phyloP scores from a whole-genome alignment of 1,140 invertebrate species.

The Drosophila mauritiana region DNA sequence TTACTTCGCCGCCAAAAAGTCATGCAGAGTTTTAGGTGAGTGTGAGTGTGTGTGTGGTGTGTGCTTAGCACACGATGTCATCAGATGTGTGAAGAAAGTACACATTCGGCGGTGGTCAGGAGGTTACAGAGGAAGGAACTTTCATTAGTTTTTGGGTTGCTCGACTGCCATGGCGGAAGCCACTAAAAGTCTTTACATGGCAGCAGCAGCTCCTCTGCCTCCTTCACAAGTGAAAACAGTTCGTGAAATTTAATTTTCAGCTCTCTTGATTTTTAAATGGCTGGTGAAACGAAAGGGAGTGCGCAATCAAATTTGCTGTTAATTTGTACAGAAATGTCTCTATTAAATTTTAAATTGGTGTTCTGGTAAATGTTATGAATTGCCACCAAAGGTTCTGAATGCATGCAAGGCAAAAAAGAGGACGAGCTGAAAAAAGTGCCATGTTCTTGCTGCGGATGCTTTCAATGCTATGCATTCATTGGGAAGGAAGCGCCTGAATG shows the following conservation, averaged over 20 bases:
- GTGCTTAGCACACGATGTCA: constrained; percentile 47
- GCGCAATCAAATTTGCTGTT: constrained; percentile 50
- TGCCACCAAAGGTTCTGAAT: constrained; percentile 35
- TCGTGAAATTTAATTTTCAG: constrained; percentile 75
- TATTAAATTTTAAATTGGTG: constrained; percentile 64
- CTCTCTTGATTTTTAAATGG: constrained; percentile 70
- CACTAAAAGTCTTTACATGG: constrained; percentile 65
- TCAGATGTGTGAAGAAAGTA: constrained; percentile 15
- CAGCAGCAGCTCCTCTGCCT: constrained; percentile 13
- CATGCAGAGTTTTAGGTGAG: constrained; percentile 39
- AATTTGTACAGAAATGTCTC: constrained; percentile 77
- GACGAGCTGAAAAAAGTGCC: constrained; percentile 5
- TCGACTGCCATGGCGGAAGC: constrained; percentile 39
- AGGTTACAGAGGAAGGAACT: constrained; percentile 27
- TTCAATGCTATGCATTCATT: constrained; percentile 66
- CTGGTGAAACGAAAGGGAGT: constrained; percentile 10
- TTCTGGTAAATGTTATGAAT: constrained; percentile 67
- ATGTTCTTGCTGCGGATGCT: constrained; percentile 51
- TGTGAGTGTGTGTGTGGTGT: constrained; percentile 6
- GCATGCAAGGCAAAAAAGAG: constrained; percentile 10
- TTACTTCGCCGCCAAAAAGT: constrained; percentile 67
- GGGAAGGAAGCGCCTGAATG: constrained; percentile 66
- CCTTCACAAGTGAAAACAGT: constrained; percentile 44
- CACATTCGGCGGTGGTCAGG: not conserved
- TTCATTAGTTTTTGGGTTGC: constrained; percentile 68